Percentiles rank a stretch among this genome's conserved stretches.
phyloP scores from a whole-genome alignment of 2,888 invertebrate genomes.

The Ernsta delagoae region DNA sequence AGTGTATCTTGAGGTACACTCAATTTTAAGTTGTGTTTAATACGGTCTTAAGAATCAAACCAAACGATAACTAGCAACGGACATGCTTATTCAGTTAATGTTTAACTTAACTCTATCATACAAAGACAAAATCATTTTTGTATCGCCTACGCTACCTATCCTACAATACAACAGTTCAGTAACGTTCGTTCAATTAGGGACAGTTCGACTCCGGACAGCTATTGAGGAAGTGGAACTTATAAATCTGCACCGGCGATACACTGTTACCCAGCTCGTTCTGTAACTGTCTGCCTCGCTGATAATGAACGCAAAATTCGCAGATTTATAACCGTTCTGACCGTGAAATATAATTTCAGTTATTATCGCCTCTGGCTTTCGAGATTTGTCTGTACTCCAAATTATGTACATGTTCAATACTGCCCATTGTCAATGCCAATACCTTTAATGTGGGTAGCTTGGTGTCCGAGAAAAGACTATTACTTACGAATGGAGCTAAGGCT shows the following conservation, averaged over 20 bases:
- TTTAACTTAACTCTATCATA: background rate
- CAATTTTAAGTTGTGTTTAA: too few species aligned
- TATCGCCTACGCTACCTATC: background rate
- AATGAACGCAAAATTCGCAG: conserved; percentile 34
- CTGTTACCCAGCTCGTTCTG: conserved; percentile 27
- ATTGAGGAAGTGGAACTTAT: conserved; percentile 57
- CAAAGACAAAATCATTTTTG: background rate
- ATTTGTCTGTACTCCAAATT: background rate
- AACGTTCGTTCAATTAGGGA: conserved; percentile 53
- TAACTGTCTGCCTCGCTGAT: conserved; percentile 30
- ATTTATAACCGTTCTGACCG: conserved; percentile 25
- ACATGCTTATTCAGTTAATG: too few species aligned
- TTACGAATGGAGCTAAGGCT: background rate
- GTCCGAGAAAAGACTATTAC: background rate
- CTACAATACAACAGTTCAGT: conserved; percentile 17
- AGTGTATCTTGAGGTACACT: too few species aligned
- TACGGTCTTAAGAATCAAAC: too few species aligned
- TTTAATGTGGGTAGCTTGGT: background rate
- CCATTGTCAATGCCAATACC: background rate
- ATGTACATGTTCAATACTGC: background rate
- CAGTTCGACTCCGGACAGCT: conserved; percentile 51
- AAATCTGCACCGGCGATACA: conserved; percentile 45
- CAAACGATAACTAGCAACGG: too few species aligned
- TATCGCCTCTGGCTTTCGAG: background rate
- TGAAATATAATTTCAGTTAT: conserved; percentile 28